phyloP scores from a whole-genome alignment of 2,888 invertebrate genomes.

The Cosmia trapezina region DNA sequence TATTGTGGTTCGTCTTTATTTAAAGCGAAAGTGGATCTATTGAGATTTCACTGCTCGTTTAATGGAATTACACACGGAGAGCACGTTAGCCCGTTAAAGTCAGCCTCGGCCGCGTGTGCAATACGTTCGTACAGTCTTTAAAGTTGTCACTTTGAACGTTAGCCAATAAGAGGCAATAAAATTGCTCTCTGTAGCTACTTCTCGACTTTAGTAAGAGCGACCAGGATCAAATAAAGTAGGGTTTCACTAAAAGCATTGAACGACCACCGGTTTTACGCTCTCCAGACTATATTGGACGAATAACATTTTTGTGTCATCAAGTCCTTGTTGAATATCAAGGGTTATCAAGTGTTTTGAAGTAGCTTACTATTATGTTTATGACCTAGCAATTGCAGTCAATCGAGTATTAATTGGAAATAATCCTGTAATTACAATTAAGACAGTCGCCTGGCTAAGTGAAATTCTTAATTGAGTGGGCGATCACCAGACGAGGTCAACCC shows the following conservation, averaged over 20 bases:
- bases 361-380: neutral
- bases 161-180: constrained; percentile 82
- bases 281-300: constrained; percentile 69
- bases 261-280: constrained; percentile 74
- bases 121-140: constrained; percentile 70
- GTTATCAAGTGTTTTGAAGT: constrained; percentile 11
- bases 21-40: constrained; percentile 65
- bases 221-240: constrained; percentile 76
- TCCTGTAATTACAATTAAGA: constrained; percentile 63
- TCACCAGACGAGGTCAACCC: constrained; percentile 79
- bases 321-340: constrained; percentile 1
- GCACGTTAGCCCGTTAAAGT: constrained; percentile 57
- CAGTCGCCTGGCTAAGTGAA: constrained; percentile 66
- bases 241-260: constrained; percentile 74
- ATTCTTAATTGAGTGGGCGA: constrained; percentile 69
- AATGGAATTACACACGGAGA: constrained; percentile 64
- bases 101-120: constrained; percentile 61
- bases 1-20: constrained; percentile 69
- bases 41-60: constrained; percentile 67
- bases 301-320: constrained; percentile 61
- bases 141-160: constrained; percentile 80
- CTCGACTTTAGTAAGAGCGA: constrained; percentile 71
- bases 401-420: constrained; percentile 38
- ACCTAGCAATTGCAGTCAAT: constrained; percentile 14
- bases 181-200: constrained; percentile 72